Evolutionary conservation across 2,113 vertebrate species (phyloP), one percentile per base, ranked within the genome.

Genomic region (Zosterops hypoxanthus): DNA sequence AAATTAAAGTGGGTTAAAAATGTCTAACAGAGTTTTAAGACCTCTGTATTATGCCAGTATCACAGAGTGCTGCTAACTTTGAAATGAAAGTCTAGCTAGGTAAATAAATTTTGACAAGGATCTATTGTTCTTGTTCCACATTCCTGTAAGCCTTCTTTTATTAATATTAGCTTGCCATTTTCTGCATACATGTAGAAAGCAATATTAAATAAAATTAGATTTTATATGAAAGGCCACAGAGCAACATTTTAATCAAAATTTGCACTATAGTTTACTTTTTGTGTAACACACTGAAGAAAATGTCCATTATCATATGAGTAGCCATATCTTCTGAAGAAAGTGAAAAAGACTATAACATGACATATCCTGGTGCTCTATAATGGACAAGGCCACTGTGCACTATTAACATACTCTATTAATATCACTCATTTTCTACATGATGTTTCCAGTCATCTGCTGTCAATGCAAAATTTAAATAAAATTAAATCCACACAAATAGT

Each of bases 1-100:
- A 98, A 97, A 98, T 98, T 98, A 97, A 96, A 97, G 95, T 96
- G 94, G 79, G 97, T 98, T 97, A 97, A 98, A 97, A 97, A 97
- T 94, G 92, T 97, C 97, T 97, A 97, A 95, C 95, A 94, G 97
- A 93, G 94, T 97, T 98, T 97, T 97, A 97, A 98, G 96, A 96
- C 66, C 84, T 71, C 63, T 96, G 92, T 88, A 96, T 98, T 97
- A 97, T 97, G 64, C 79, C 79, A 94, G 88, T 95, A 94, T 92
- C 92, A 97, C 50, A 92, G 75, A 96, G 76, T 94, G 69, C 88
- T 94, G 73, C 96, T 97, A 97, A 95, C 95, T 97, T 96, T 79
- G 91, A 97, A 98, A 98, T 98, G 94, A 98, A 98, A 98, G 82
- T 97, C 97, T 96, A 73, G 92, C 92, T 97, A 95, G 95, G 97